Percentiles rank a stretch among this genome's conserved stretches.
Conservation (phyloP, 2,797 vertebrate genomes). For the Cirrhinus mrigala region DNA sequence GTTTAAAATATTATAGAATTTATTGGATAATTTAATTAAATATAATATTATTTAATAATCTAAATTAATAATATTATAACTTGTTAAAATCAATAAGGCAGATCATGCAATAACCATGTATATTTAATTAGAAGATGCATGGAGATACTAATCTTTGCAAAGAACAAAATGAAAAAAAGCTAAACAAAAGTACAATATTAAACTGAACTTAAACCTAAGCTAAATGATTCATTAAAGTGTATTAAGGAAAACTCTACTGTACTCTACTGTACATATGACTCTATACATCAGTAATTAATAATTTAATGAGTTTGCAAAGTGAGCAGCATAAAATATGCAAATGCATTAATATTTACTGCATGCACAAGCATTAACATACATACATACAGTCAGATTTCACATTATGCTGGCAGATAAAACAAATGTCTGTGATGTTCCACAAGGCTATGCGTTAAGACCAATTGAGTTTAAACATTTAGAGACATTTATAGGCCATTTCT, state of each 20-base stretch:
- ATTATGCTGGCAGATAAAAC: background rate
- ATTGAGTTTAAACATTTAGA: background rate
- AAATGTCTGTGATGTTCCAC: background rate
- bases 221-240: background rate
- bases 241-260: background rate
- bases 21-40: background rate
- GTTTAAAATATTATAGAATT: background rate
- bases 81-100: background rate
- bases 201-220: background rate
- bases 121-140: background rate
- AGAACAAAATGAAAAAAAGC: too few relatives aligned
- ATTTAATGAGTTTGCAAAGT: background rate
- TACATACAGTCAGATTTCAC: background rate
- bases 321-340: background rate
- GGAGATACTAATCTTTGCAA: background rate
- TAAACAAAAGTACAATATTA: too few relatives aligned
- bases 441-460: background rate
- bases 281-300: background rate
- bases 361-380: background rate
- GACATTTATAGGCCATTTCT: background rate
- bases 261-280: background rate
- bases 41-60: background rate
- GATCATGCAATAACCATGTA: background rate
- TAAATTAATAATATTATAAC: background rate
- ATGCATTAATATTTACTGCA: background rate